phyloP scores from a whole-genome alignment of 2,113 vertebrate species.

The Scalopus aquaticus region DNA sequence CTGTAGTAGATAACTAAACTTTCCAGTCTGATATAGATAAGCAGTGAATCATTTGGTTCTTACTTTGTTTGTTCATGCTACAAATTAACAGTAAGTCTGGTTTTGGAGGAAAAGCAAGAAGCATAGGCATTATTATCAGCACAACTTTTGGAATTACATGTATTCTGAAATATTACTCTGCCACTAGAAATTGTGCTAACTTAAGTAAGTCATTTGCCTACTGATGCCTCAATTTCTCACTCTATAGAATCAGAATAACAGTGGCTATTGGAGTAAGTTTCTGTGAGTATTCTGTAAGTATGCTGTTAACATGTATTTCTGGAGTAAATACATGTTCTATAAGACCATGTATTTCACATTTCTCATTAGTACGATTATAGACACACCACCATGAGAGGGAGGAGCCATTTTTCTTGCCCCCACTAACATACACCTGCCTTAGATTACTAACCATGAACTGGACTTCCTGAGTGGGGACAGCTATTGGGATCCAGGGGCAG shows the following conservation, averaged over 20 bases:
- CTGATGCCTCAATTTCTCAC: background rate
- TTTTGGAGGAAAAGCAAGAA: background rate
- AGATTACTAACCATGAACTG: too few species aligned
- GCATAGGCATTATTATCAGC: background rate
- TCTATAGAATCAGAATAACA: background rate
- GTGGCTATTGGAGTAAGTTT: accelerated
- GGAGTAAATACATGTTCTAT: too few species aligned
- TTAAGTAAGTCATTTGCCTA: background rate
- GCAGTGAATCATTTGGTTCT: accelerated
- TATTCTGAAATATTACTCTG: background rate
- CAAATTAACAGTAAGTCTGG: background rate
- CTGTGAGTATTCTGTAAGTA: too few species aligned
- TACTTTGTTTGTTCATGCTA: background rate
- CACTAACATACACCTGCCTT: too few species aligned
- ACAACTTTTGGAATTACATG: background rate
- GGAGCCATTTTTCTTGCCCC: too few species aligned
- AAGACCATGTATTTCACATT: background rate
- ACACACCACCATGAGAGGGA: too few species aligned
- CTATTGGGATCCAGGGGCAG: too few species aligned
- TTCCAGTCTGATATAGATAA: background rate
- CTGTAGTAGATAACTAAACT: background rate
- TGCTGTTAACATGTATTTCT: too few species aligned
- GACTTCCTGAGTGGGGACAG: too few species aligned
- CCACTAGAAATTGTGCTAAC: background rate
- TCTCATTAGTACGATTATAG: background rate